These are phyloP conservation scores for Pegoplata infirma DNA, from an alignment of 2,888 invertebrate genomes.

Conservation along the genomic window DNA sequence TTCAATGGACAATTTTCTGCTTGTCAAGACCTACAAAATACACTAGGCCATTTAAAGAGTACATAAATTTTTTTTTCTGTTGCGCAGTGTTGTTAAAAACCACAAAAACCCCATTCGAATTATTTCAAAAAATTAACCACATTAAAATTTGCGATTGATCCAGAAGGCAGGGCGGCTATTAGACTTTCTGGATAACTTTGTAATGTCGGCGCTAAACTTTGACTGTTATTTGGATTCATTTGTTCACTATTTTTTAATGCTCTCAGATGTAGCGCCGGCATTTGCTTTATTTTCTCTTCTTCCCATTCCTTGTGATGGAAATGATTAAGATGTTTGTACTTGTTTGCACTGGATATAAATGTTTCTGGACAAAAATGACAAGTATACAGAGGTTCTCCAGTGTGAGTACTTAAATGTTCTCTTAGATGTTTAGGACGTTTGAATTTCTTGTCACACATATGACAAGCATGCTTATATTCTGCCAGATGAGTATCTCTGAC, in stretches of 20 bases:
- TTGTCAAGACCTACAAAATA: too few species aligned
- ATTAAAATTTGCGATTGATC: too few species aligned
- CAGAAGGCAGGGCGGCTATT: too few species aligned
- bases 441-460: slow-evolving; percentile 75
- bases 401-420: slow-evolving; percentile 49
- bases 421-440: slow-evolving; percentile 67
- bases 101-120: too few species aligned
- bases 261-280: neutral
- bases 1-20: too few species aligned
- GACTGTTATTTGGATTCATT: too few species aligned
- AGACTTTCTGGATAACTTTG: too few species aligned
- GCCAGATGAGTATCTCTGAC: slow-evolving; percentile 72
- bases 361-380: slow-evolving; percentile 41
- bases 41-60: too few species aligned
- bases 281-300: slow-evolving; percentile 8
- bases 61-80: too few species aligned
- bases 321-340: slow-evolving; percentile 45
- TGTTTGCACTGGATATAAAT: slow-evolving; percentile 46
- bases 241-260: neutral
- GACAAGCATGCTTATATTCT: slow-evolving; percentile 72
- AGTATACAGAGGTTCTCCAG: slow-evolving; percentile 40
- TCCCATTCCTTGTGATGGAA: slow-evolving; percentile 50
- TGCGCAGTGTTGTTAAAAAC: too few species aligned
- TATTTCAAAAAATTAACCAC: too few species aligned
- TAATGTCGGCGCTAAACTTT: too few species aligned